Conservation (phyloP, 2,888 invertebrate genomes). For the Lymantria dispar region DNA sequence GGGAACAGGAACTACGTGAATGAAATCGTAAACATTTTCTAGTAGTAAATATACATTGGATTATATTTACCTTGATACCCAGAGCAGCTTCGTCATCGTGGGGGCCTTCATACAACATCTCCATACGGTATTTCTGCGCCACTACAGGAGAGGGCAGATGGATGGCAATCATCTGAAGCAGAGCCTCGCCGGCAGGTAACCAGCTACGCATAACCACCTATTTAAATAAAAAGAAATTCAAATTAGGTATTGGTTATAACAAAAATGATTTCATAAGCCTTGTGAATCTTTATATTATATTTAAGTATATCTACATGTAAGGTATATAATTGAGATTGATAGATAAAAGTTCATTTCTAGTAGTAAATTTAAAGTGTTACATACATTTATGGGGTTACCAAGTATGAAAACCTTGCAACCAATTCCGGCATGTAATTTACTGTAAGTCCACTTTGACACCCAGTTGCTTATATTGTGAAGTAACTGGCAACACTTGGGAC, state of each 20-base stretch:
- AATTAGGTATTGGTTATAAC: too few relatives aligned
- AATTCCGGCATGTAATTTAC: constrained; percentile 68
- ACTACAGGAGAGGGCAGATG: constrained; percentile 99
- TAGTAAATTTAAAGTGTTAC: constrained; percentile 37
- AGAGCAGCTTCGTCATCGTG: constrained; percentile 97
- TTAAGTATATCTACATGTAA: too few relatives aligned
- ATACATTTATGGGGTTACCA: constrained; percentile 65
- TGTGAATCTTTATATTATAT: too few relatives aligned
- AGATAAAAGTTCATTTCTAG: too few relatives aligned
- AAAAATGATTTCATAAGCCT: too few relatives aligned
- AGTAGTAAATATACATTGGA: too few relatives aligned
- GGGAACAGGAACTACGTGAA: too few relatives aligned
- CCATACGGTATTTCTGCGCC: constrained; percentile 99
- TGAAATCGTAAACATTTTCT: too few relatives aligned
- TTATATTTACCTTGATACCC: constrained; percentile 86
- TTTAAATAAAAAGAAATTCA: background rate
- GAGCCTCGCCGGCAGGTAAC: constrained; percentile 99
- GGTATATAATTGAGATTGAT: too few relatives aligned
- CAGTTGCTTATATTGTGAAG: constrained; percentile 58
- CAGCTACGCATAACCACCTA: constrained; percentile 98
- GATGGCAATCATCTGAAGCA: constrained; percentile 99
- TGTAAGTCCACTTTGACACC: constrained; percentile 80
- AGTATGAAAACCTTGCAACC: constrained; percentile 49
- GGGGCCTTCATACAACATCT: constrained; percentile 99
- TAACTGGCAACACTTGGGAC: constrained; percentile 77